Evolutionary conservation across 1,140 invertebrate species (phyloP), one percentile per base, ranked within the genome.

Genomic region (Drosophila burlai): DNA sequence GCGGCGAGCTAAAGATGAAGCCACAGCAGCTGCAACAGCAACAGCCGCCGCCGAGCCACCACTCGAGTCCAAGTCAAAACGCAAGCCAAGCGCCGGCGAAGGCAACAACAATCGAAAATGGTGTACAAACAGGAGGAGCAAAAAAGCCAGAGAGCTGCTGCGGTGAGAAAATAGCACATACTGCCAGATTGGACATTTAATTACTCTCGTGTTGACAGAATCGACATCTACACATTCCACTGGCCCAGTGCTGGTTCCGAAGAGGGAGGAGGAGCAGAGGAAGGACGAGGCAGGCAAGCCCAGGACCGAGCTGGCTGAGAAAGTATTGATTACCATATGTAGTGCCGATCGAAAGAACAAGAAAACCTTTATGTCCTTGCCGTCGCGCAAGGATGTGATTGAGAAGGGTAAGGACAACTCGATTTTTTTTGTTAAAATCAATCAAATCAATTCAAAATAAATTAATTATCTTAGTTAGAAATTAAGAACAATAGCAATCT

Each of bases 311-410:
- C 52, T 65, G 55, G 61, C 45, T 71, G 85, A 90, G 43, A 91
- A 85, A 66, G 86, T 90, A 62, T 82, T 90, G 49, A 91, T 90
- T 80, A 90, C 86, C 55, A 90, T 90, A 72, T 90, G 85, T 59
- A 90, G 82, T 45, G 85, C 86, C 21, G 85, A 90, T 82, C 75
- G 85, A 0, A 90, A 90, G 49, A 85, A 62, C 52, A 90, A 90
- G 63, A 90, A 91, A 69, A 82, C 85, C 10, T 90, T 90, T 16
- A 90, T 90, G 85, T 90, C 85, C 26, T 58, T 90, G 62, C 85
- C 85, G 31, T 82, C 72, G 29, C 71, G 85, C 55, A 90, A 90
- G 65, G 86, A 90, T 74, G 85, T 90, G 21, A 80, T 90, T 49
- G 85, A 90, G n/a, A 90, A 90, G 68, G 85, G 85, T 90, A 34